Conservation (phyloP, 2,888 invertebrate species). For the Acleris holmiana region DNA sequence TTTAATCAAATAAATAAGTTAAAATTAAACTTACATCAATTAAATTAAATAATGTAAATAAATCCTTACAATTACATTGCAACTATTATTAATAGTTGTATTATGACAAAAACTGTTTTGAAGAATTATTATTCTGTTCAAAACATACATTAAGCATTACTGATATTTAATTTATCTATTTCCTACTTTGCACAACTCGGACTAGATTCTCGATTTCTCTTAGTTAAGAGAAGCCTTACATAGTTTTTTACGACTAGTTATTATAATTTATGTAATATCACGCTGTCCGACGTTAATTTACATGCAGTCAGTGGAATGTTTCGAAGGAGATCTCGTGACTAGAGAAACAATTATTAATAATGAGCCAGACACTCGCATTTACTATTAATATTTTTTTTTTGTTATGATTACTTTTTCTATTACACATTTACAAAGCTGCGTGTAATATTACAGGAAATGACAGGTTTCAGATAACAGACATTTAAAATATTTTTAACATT, state of each 20-base stretch:
- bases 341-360: constrained; percentile 39
- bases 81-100: constrained; percentile 7
- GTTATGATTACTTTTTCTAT: no score
- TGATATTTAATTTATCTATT: constrained; percentile 39
- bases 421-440: no score
- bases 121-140: constrained; percentile 23
- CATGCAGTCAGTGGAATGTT: constrained; percentile 31
- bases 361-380: constrained; percentile 37
- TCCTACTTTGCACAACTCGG: constrained; percentile 62
- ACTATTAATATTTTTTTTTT: no score
- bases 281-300: constrained; percentile 46
- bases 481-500: no score
- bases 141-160: constrained; percentile 31
- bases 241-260: constrained; percentile 55
- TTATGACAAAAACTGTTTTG: constrained; percentile 11
- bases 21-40: constrained; percentile 42
- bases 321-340: constrained; percentile 46
- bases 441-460: no score
- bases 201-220: constrained; percentile 60
- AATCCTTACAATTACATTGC: constrained; percentile 17
- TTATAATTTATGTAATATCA: constrained; percentile 74
- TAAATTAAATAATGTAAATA: constrained; percentile 33
- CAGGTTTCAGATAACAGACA: no score
- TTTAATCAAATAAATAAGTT: constrained; percentile 49
- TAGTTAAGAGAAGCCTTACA: constrained; percentile 62